Conservation (phyloP, 1,140 invertebrate species). For the Sitobion miscanthi region DNA sequence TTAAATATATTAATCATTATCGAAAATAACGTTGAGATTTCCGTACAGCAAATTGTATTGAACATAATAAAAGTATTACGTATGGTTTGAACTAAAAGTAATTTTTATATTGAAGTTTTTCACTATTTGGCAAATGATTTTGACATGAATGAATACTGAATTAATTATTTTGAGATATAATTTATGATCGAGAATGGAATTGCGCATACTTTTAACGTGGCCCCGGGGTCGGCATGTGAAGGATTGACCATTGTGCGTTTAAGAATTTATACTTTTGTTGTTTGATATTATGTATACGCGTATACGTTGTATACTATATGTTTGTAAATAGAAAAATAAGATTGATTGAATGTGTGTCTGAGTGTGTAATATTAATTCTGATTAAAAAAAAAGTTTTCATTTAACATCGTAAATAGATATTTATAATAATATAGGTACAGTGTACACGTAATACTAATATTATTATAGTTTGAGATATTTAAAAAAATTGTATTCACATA, state of each 20-base stretch:
- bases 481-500: neutral
- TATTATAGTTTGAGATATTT: neutral
- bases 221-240: slow-evolving; percentile 45
- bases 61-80: slow-evolving; percentile 5
- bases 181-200: slow-evolving; percentile 34
- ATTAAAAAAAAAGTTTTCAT: slow-evolving; percentile 7
- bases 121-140: slow-evolving; percentile 33
- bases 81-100: slow-evolving; percentile 9
- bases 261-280: slow-evolving; percentile 40
- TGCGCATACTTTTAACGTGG: slow-evolving; percentile 16
- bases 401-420: neutral
- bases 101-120: neutral
- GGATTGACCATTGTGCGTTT: slow-evolving; percentile 45
- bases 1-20: neutral
- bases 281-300: slow-evolving; percentile 9
- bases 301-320: neutral
- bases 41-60: neutral
- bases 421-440: neutral
- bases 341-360: slow-evolving; percentile 22
- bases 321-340: neutral
- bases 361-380: neutral
- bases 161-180: slow-evolving; percentile 38
- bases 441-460: neutral
- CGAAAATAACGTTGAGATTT: neutral
- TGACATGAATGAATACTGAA: slow-evolving; percentile 32